A percentile compares a stretch with the other conserved stretches of the same genome.
Conservation (phyloP, 2,797 vertebrate genomes). For the Podargus strigoides region DNA sequence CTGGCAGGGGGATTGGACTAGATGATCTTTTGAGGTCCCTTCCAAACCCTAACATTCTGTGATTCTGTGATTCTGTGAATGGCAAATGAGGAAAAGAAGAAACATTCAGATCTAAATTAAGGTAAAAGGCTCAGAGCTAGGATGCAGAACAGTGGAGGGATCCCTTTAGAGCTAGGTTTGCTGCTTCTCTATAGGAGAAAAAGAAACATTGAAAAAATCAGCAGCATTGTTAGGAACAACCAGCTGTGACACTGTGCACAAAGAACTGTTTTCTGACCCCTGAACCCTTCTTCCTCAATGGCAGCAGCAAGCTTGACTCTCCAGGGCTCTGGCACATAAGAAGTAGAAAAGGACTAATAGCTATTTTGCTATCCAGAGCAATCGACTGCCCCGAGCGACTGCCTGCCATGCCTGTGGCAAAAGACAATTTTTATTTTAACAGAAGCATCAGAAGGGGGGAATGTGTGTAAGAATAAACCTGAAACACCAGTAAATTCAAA, state of each 20-base stretch:
- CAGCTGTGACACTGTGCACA: neutral
- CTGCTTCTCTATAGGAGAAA: neutral
- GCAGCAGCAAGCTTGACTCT: neutral
- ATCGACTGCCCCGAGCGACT: rapidly evolving
- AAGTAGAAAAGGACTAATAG: neutral
- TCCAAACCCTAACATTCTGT: too few species aligned
- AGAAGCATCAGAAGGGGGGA: neutral
- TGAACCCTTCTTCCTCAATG: neutral
- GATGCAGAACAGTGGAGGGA: neutral
- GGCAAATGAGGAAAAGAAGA: neutral
- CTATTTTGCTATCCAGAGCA: neutral
- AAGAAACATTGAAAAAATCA: neutral
- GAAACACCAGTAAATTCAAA: neutral
- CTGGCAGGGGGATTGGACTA: too few species aligned
- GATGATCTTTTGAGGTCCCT: too few species aligned
- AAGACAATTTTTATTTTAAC: neutral
- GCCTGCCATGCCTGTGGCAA: neutral
- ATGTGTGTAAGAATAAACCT: neutral
- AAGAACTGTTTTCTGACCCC: neutral
- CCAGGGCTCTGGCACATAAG: neutral
- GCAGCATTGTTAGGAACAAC: neutral
- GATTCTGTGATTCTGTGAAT: too few species aligned
- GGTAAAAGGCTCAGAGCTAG: neutral
- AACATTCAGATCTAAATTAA: neutral
- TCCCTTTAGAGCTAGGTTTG: neutral